Conservation (phyloP, 1,140 invertebrate species). For the Oedothorax gibbosus region DNA sequence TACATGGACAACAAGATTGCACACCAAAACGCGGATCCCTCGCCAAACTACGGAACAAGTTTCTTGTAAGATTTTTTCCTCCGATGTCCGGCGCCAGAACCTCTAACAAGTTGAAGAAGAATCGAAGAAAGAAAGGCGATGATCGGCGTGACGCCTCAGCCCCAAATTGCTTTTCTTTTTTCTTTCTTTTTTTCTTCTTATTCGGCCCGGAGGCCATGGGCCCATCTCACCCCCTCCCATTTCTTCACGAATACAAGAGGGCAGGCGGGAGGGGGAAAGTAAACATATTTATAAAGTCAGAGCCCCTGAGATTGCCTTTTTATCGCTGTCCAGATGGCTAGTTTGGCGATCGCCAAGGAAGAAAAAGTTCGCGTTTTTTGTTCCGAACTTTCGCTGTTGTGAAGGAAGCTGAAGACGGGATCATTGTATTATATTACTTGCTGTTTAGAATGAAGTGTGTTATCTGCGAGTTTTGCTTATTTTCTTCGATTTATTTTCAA, state of each 20-base stretch:
- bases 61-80: not conserved
- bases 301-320: constrained; percentile 50
- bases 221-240: constrained; percentile 31
- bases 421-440: not conserved
- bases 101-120: constrained; percentile 51
- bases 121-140: constrained; percentile 56
- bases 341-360: constrained; percentile 44
- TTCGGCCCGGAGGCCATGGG: constrained; percentile 35
- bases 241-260: constrained; percentile 24
- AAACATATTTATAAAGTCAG: constrained; percentile 59
- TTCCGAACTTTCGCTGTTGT: not conserved
- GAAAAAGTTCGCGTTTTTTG: too few species aligned
- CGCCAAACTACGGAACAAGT: constrained; percentile 8
- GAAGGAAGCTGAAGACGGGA: not conserved
- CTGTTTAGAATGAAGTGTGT: too few species aligned
- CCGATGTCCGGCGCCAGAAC: constrained; percentile 49
- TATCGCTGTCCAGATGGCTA: constrained; percentile 50
- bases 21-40: not conserved
- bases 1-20: not conserved
- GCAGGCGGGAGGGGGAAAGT: constrained; percentile 31
- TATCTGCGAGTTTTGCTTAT: too few species aligned
- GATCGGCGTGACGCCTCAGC: constrained; percentile 55
- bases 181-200: constrained; percentile 8
- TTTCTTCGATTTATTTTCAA: too few species aligned
- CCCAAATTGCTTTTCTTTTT: constrained; percentile 52